phyloP scores from a whole-genome alignment of 2,797 vertebrate genomes.

The Hydrolagus colliei region DNA sequence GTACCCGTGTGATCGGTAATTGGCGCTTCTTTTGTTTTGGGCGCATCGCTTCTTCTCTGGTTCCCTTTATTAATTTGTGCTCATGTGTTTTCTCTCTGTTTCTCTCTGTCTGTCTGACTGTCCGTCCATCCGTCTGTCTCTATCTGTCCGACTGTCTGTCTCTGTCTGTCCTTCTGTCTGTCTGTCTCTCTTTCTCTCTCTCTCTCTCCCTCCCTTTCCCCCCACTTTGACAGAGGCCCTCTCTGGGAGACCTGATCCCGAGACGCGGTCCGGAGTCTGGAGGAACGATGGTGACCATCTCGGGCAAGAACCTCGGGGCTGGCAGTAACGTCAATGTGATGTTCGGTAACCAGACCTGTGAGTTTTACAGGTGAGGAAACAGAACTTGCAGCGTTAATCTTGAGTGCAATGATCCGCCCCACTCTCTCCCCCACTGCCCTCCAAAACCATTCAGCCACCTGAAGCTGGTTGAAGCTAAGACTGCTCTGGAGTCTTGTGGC shows the following conservation, averaged over 20 bases:
- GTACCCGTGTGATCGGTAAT: too few relatives aligned
- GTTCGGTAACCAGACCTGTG: conserved; percentile 92
- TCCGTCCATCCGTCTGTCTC: conserved; percentile 36
- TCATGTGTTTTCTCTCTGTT: background rate
- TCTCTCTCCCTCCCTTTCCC: background rate
- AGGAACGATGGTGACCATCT: conserved; percentile 89
- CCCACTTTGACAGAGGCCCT: conserved; percentile 65
- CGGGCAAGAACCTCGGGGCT: conserved; percentile 80
- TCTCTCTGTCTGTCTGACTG: conserved; percentile 30
- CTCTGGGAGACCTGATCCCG: conserved; percentile 74
- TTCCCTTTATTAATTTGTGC: too few relatives aligned
- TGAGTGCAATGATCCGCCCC: too few relatives aligned
- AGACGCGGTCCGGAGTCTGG: conserved; percentile 87
- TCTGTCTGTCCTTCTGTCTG: conserved; percentile 29
- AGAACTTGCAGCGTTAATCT: too few relatives aligned
- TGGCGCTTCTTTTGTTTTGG: too few relatives aligned
- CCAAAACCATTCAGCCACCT: too few relatives aligned
- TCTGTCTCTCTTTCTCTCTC: conserved; percentile 26
- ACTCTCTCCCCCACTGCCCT: too few relatives aligned
- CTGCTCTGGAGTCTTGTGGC: too few relatives aligned
- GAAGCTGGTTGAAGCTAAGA: background rate
- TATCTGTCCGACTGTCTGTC: conserved; percentile 40
- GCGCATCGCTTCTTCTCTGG: too few relatives aligned
- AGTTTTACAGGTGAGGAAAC: conserved; percentile 78
- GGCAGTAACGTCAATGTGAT: conserved; percentile 80